These are phyloP conservation scores for Lepidotrigona ventralis DNA, from an alignment of 1,140 invertebrate genomes.

Conservation along the genomic window DNA sequence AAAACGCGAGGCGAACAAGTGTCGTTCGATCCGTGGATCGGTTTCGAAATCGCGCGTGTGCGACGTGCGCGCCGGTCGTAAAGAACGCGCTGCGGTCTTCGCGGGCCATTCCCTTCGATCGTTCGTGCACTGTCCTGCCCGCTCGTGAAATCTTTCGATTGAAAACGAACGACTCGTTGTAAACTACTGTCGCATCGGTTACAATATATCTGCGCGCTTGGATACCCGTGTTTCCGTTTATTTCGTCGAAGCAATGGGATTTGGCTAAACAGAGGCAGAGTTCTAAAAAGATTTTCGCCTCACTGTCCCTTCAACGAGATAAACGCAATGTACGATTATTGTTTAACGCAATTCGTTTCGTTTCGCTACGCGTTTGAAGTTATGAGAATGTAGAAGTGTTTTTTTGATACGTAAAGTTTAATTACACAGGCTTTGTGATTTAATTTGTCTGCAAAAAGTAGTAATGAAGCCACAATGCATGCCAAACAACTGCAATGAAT, in stretches of 20 bases:
- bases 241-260: neutral
- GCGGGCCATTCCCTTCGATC: slow-evolving; percentile 38
- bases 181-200: neutral
- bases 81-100: slow-evolving; percentile 21
- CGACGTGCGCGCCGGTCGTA: slow-evolving; percentile 3
- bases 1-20: slow-evolving; percentile 14
- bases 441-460: neutral
- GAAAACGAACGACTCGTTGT: slow-evolving; percentile 35
- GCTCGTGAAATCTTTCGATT: slow-evolving; percentile 50
- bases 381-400: neutral
- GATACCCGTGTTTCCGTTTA: neutral
- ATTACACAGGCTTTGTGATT: neutral
- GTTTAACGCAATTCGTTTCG: neutral
- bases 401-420: neutral
- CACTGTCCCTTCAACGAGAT: too few relatives aligned
- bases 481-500: neutral
- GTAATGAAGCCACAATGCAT: neutral
- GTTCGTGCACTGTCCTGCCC: slow-evolving; percentile 40
- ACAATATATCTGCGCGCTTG: neutral
- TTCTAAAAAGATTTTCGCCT: too few relatives aligned
- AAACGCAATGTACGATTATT: too few relatives aligned
- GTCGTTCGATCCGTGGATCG: slow-evolving; percentile 9
- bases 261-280: too few relatives aligned
- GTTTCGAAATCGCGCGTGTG: neutral
- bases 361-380: neutral